Base-by-base conservation (phyloP, 2,797 vertebrate genomes). In the Xiphophorus birchmanni region DNA sequence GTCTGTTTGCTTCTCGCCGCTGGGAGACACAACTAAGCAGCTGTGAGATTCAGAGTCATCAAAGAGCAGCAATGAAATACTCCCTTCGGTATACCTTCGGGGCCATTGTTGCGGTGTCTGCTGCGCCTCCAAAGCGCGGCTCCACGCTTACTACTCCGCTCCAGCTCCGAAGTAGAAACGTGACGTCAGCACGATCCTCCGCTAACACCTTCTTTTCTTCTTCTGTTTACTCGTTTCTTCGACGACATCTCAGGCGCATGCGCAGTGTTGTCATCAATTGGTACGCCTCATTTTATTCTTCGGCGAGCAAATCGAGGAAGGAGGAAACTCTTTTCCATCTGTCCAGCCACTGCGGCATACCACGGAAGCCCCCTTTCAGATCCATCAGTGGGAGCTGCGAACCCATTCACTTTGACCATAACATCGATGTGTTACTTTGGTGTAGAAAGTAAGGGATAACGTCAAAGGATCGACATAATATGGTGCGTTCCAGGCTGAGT, bases 161-260 rank as follows among this genome's bases (percentile, higher is more conserved):
- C 58, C 60, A 29, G n/a, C n/a, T 29, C 26, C 11, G 6, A 63
- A 17, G 60, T 18, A 35, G 32, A 26, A 9, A 17, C 29, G 32
- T 63, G 60, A 63, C 60, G 60, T 63, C 60, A 63, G 29, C 29
- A 17, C 29, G 29, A 35, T 6, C 58, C 29, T 63, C 5, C 12
- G 60, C 60, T 63, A 56, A 56, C 26, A 12, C 54, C 54, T 56
- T 56, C 54, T 56, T 56, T 56, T 56, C 23, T 56, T 56, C 52
- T 56, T 56, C 26, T 63, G 60, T 63, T 96, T 95, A 96, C 96
- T 95, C 94, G 96, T 96, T 96, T 96, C 97, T 97, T 96, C 95
- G 95, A 96, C 92, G 94, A 92, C 94, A 93, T 86, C 78, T 78
- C 73, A 5, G 60, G 87, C 90, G 90, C 92, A 84, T 88, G 88